These are phyloP conservation scores for Aphrophora alni DNA, from an alignment of 2,888 invertebrate genomes.

Conservation along the genomic window DNA sequence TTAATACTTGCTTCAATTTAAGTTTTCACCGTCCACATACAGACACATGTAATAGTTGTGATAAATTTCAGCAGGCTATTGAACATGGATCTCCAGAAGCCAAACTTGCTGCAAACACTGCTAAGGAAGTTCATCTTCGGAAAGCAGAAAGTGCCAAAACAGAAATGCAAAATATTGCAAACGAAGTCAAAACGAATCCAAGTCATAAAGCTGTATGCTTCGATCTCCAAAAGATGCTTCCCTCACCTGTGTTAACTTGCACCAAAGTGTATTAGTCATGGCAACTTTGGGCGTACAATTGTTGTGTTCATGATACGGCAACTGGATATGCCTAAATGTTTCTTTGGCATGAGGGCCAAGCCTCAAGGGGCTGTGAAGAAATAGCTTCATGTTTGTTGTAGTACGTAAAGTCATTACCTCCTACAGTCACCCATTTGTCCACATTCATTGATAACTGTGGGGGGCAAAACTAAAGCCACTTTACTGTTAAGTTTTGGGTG, in stretches of 20 bases:
- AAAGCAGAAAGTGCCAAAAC: constrained; percentile 41
- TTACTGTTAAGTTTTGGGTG: too few species aligned
- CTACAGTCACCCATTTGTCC: constrained; percentile 38
- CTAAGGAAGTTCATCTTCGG: constrained; percentile 30
- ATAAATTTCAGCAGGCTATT: too few species aligned
- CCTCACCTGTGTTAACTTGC: constrained; percentile 43
- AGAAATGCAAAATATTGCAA: not conserved
- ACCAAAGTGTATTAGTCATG: constrained; percentile 44
- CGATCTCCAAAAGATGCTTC: constrained; percentile 47
- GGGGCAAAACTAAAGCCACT: constrained; percentile 43
- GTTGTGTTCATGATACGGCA: constrained; percentile 40
- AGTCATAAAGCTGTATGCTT: constrained; percentile 40
- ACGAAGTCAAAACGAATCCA: not conserved
- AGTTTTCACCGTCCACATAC: constrained; percentile 11
- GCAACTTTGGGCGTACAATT: constrained; percentile 48
- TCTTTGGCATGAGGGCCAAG: constrained; percentile 46
- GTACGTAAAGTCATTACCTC: constrained; percentile 32
- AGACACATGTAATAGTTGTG: constrained; percentile 14
- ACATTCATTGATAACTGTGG: constrained; percentile 45
- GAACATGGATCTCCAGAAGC: not conserved
- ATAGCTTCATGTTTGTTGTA: constrained; percentile 45
- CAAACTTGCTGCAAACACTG: not conserved
- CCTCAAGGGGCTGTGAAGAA: constrained; percentile 45
- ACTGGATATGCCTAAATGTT: constrained; percentile 38
- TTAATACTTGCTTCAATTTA: constrained; percentile 14